Evolutionary conservation across 2,113 vertebrate species (phyloP), one percentile per base, ranked within the genome.

Genomic region (Himantopus leucocephalus): DNA sequence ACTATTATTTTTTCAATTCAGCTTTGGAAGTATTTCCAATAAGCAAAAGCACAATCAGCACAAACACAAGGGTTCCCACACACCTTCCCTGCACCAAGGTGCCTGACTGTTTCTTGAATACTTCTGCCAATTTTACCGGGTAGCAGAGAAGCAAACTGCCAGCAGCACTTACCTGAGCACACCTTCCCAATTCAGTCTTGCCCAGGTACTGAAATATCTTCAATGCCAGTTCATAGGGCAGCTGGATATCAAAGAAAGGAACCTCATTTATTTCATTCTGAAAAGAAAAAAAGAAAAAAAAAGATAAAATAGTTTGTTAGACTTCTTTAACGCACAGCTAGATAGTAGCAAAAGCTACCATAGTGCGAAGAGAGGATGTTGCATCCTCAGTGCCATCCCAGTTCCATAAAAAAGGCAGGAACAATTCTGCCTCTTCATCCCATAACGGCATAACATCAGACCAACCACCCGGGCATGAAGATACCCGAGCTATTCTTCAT

Each of bases 191-290:
- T 39, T 99, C 99, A 45, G 92, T 94, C 94, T 98, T 98, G 96
- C 94, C 93, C 60, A 99, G 98, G 89, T 99, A 98, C 64, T 97
- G 98, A 97, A 99, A 99, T 93, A 99, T 99, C 95, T 99, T 99
- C 96, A 99, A 94, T 5, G 99, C 99, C 71, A 99, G 97, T 94
- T 99, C 99, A 9, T 99, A 99, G 3, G 99, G 99, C 88, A 99
- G 93, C 45, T 99, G 99, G 21, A 99, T 90, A 53, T 99, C 99
- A 81, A 99, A 99, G 96, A 99, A 99, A 24, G 99, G 99, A 95
- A 99, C 99, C 79, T 99, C 99, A 71, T 99, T 99, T 96, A 99
- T 98, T 97, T 99, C 99, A 97, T 99, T 99, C 99, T 99, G 98
- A 50, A 77, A 86, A 92, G 37, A 26, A 81, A 92, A 88, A 76